Evolutionary conservation across 2,888 invertebrate genomes (phyloP), one percentile per base, ranked within the genome.

Genomic region (Noctua pronuba): DNA sequence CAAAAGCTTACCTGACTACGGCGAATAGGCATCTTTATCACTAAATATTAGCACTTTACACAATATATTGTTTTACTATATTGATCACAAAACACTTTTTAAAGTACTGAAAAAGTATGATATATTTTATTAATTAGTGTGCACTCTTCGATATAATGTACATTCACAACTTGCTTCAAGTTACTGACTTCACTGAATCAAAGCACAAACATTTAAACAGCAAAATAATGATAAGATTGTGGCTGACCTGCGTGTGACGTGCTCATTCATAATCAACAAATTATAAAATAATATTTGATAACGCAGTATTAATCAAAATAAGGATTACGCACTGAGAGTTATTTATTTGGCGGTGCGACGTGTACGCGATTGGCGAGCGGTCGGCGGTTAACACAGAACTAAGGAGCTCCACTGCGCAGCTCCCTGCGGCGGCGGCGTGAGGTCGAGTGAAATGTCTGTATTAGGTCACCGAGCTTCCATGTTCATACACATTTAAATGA

Each of bases 171-270:
- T 91, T 88, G 95, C 94, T 93, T 89, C 88, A 91, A 93, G 93
- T 94, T 92, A 96, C 96, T 96, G 96, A 95, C 95, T 96, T 93
- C 91, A 93, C 92, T 93, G 92, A 92, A 93, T 93, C 94, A 93
- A 94, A 94, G 94, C 96, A 94, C 95, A 95, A 95, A 95, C 95
- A 96, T 96, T 94, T 96, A 96, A 96, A 95, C 93, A 92, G 93
- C 91, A 92, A 87, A 87, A 92, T 89, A 87, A 92, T 89, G 96
- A 96, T 96, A 95, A 96, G 96, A 96, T 94, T 93, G 93, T 90
- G 92, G 91, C 90, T 95, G 95, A 96, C 95, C 95, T 94, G 86
- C 68, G 87, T 67, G 94, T 95, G 95, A 95, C 94, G 95, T 94
- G 91, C 90, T 91, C 91, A 93, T 93, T 94, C 92, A 93, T 94